Base-by-base conservation (phyloP, 2,888 invertebrate genomes). In the Eristalis tenax region DNA sequence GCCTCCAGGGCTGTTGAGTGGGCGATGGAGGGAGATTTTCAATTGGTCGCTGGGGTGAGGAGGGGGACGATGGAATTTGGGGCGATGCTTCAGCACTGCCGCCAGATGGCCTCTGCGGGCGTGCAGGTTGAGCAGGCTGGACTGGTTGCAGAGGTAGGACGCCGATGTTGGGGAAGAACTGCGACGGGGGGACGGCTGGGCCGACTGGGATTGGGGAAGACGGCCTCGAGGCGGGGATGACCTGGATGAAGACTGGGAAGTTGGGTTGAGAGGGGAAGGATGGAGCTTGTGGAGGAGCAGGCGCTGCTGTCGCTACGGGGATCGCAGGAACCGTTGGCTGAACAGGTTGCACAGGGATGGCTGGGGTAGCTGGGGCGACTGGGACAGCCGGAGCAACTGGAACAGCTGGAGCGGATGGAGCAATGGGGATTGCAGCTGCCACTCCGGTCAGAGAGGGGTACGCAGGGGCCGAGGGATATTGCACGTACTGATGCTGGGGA, bases 41-140 rank as follows among this genome's bases (percentile, higher is more conserved):
- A 23, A 89, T 71, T 6, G 88, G 87, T 2, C 88, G 83, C 15
- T 85, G 87, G 0, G 89, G 61, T 35, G 89, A 85, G 0, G 78
- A 71, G 0, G 89, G 89, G 1, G 81, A 50, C 18, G 79, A 71
- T 28, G 92, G 91, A 79, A 92, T 92, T 83, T 92, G 92, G 10
- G 92, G 92, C 1, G 91, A 87, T 10, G 91, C 92, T 65, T 91
- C 91, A 0, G 91, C 91, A 10, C 91, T 91, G 61, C 92, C 92
- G 3, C 89, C 84, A 4, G 91, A 91, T 15, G 91, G 90, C 65
- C 91, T 90, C 74, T 91, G 91, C 0, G 91, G 89, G 23, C 91
- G 85, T 2, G 56, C 10, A 15, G 87, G 71, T 23, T 57, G 83
- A 10, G 61, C 10, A 11, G 86, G 86, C 22, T 76, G 69, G 1